These are phyloP conservation scores for Watsonalla binaria DNA, from an alignment of 2,888 invertebrate species.

Conservation along the genomic window DNA sequence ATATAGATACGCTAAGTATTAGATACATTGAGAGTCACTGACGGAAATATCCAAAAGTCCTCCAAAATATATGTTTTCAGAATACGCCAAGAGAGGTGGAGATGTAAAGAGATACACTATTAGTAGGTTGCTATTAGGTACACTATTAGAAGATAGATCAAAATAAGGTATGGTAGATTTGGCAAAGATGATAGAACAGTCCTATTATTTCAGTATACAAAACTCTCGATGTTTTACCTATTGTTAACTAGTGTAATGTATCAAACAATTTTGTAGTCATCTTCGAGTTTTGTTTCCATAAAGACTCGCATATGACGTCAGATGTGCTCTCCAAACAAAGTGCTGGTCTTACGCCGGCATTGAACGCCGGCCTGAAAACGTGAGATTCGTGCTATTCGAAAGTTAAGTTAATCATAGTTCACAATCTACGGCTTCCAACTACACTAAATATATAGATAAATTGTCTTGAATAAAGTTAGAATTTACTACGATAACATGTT, in stretches of 20 bases:
- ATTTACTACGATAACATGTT: neutral
- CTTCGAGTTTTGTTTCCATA: too few species aligned
- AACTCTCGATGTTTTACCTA: too few species aligned
- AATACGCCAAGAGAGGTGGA: slow-evolving; percentile 41
- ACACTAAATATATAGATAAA: slow-evolving; percentile 33
- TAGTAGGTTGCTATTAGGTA: slow-evolving; percentile 23
- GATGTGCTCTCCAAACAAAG: slow-evolving; percentile 8
- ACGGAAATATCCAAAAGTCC: slow-evolving; percentile 69
- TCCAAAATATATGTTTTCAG: slow-evolving; percentile 63
- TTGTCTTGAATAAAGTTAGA: slow-evolving; percentile 30
- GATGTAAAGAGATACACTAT: slow-evolving; percentile 31
- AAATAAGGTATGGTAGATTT: slow-evolving; percentile 41
- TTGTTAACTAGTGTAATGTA: too few species aligned
- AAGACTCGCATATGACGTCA: too few species aligned
- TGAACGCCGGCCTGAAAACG: slow-evolving; percentile 9
- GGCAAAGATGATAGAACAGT: slow-evolving; percentile 33
- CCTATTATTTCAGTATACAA: neutral
- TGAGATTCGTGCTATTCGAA: slow-evolving; percentile 26
- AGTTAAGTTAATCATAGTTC: slow-evolving; percentile 24
- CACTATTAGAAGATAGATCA: slow-evolving; percentile 20
- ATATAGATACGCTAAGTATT: too few species aligned
- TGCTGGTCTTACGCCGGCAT: too few species aligned
- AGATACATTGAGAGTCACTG: slow-evolving; percentile 52
- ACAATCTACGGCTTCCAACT: slow-evolving; percentile 36
- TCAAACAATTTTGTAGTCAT: too few species aligned